Percentiles rank a stretch among this genome's conserved stretches.
These are phyloP conservation scores for Auanema freiburgensis DNA, from an alignment of 2,888 invertebrate species.

Conservation along the genomic window DNA sequence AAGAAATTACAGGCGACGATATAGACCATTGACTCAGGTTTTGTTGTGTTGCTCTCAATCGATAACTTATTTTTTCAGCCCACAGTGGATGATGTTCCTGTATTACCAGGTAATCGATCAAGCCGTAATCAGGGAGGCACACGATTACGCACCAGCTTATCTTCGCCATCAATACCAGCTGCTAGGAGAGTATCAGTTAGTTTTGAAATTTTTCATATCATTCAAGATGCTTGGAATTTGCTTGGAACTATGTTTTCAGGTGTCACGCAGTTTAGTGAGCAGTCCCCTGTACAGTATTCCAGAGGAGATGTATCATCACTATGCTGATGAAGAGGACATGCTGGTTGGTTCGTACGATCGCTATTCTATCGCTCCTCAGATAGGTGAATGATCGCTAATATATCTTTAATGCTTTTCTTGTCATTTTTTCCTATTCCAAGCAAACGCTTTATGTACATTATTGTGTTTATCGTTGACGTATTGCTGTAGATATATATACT, in stretches of 20 bases:
- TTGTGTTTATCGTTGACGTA: too few relatives aligned
- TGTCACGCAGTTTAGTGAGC: slow-evolving; percentile 45
- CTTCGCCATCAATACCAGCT: slow-evolving; percentile 32
- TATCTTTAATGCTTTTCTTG: neutral
- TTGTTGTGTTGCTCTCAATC: too few relatives aligned
- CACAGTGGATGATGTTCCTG: slow-evolving; percentile 7
- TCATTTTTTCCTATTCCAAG: neutral
- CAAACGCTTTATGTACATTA: neutral
- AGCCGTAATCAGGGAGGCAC: neutral
- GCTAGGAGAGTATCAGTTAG: slow-evolving; percentile 32
- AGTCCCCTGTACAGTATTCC: slow-evolving; percentile 53
- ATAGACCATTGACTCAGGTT: slow-evolving; percentile 46
- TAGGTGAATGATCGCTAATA: slow-evolving; percentile 10
- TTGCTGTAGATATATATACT: too few relatives aligned
- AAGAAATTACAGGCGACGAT: slow-evolving; percentile 43
- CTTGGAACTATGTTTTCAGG: slow-evolving; percentile 13
- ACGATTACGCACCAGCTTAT: slow-evolving; percentile 34
- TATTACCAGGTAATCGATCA: slow-evolving; percentile 11
- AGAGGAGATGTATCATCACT: slow-evolving; percentile 33
- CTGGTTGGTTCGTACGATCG: slow-evolving; percentile 20
- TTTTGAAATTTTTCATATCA: neutral
- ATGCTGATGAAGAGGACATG: slow-evolving; percentile 8
- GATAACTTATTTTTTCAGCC: slow-evolving; percentile 13
- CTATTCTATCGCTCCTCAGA: slow-evolving; percentile 16
- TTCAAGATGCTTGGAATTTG: neutral